A percentile compares a stretch with the other conserved stretches of the same genome.
Evolutionary conservation across 1,140 invertebrate species (phyloP).

Genomic region (Tetramorium simillimum): DNA sequence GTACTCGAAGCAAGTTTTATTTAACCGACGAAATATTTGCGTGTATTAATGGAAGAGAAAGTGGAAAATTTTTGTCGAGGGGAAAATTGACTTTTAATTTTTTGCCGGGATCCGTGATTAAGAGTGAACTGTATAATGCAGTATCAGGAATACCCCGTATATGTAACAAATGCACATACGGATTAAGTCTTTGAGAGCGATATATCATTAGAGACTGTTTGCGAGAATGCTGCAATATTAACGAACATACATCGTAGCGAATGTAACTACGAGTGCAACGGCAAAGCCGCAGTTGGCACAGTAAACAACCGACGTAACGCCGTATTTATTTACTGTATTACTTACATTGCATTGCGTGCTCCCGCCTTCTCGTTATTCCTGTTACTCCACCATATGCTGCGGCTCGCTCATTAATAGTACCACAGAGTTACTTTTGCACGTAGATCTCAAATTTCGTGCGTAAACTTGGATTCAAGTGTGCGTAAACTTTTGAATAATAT

Average conservation of each 20-base stretch:
- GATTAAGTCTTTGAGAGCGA: conserved; percentile 31
- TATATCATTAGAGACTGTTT: conserved; percentile 43
- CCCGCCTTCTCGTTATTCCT: conserved; percentile 33
- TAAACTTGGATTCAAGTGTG: conserved; percentile 3
- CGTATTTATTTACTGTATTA: conserved; percentile 64
- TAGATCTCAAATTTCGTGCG: conserved; percentile 22
- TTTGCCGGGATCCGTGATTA: not conserved
- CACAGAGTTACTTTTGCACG: conserved; percentile 29
- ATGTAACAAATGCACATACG: not conserved
- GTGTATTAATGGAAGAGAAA: no score
- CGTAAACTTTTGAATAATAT: not conserved
- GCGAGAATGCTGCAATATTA: conserved; percentile 45
- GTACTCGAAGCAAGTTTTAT: not conserved
- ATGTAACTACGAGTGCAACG: conserved; percentile 21
- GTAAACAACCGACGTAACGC: conserved; percentile 45
- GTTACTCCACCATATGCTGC: not conserved
- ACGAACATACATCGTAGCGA: conserved; percentile 24
- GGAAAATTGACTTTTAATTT: not conserved
- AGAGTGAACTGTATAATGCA: not conserved
- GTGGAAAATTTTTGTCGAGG: not conserved
- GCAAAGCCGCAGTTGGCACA: conserved; percentile 29
- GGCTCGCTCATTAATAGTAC: conserved; percentile 43
- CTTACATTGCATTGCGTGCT: conserved; percentile 49
- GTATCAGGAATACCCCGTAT: not conserved
- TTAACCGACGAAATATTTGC: not conserved